Evolutionary conservation across 2,113 vertebrate species (phyloP), one percentile per base, ranked within the genome.

Genomic region (Tinamus guttatus): DNA sequence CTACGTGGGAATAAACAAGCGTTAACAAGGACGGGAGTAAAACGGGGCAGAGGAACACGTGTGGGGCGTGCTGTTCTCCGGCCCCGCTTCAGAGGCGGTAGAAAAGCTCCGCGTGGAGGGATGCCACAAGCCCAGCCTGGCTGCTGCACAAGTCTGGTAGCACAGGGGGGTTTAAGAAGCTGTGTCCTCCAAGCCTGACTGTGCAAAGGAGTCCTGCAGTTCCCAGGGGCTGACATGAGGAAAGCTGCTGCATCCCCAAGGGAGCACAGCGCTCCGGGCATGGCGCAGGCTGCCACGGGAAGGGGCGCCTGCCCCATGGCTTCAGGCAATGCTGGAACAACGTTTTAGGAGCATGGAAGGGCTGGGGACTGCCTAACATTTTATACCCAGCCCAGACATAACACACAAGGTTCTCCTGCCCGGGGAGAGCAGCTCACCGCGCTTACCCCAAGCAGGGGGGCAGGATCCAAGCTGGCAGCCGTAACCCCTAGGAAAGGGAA

Each of bases 1-100:
- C 98, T 97, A 98, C 59, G 97, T 89, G 74, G 98, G 98, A 98
- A 98, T 81, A 98, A 98, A 98, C 45, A 96, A 89, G 90, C 96
- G 95, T 98, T 98, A 98, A 98, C 89, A 75, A 95, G 86, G 88
- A 64, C 25, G 81, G 78, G 81, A 54, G 49, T 24, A 28, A 93
- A 75, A 91, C 59, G 4, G 25, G 69, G 24, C 54, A 85, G 36
- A 17, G 76, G 87, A 85, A 87, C 5, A 2, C 49, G 49, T 7
- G 59, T 73, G 71, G 30, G 40, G 19, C 21, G 30, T 47, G 56
- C 69, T 67, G 32, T 16, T 58, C 60, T 20, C 49, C 78, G 27
- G 34, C 38, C 69, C 25, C 16, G 27, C 54, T 30, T 16, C 5
- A n/a, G 30, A 21, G n/a, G 28, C 0, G 0, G 41, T 0, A 0